These are phyloP conservation scores for Mirza zaza DNA, from an alignment of 2,113 vertebrate species.

Conservation along the genomic window DNA sequence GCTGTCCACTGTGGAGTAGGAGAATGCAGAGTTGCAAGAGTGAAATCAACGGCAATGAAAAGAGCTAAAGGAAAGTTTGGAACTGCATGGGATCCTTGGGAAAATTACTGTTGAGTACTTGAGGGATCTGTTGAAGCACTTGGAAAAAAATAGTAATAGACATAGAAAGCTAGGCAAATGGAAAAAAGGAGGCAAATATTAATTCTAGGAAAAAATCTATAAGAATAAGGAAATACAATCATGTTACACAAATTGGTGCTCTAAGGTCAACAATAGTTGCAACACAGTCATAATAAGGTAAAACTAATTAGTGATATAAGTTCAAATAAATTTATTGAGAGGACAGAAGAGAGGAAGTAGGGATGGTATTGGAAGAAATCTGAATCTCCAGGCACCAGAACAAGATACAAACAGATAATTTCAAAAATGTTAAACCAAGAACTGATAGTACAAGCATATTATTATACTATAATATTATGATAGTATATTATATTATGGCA, in stretches of 20 bases:
- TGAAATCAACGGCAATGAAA: neutral
- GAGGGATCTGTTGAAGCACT: neutral
- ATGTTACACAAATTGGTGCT: neutral
- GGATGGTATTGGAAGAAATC: neutral
- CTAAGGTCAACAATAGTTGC: neutral
- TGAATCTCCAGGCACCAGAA: neutral
- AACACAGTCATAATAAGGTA: neutral
- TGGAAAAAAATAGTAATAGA: neutral
- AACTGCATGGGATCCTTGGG: neutral
- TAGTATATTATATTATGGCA: neutral
- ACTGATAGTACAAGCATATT: neutral
- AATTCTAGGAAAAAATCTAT: neutral
- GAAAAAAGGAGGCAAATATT: neutral
- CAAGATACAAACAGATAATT: neutral
- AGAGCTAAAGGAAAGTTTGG: neutral
- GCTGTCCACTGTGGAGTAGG: neutral
- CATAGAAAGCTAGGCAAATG: neutral
- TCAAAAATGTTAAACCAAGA: neutral
- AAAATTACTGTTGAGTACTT: neutral
- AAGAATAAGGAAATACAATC: neutral
- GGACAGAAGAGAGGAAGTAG: neutral
- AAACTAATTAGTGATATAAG: neutral
- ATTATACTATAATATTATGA: neutral
- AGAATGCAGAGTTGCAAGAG: neutral
- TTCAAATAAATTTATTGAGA: neutral